Evolutionary conservation across 2,888 invertebrate species (phyloP), one percentile per base, ranked within the genome.

Genomic region (Meta bourneti): DNA sequence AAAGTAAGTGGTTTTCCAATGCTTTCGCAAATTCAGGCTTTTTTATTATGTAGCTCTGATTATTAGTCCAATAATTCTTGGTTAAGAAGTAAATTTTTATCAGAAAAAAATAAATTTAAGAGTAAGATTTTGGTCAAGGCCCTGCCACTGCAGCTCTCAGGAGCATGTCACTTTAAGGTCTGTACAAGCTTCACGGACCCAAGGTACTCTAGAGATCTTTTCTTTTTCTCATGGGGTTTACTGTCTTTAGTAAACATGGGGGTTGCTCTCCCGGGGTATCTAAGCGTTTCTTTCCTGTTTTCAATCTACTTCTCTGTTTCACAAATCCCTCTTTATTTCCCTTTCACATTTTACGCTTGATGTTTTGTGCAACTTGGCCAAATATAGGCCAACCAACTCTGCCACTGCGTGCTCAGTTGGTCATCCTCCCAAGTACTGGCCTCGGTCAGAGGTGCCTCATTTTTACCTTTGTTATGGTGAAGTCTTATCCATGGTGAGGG

Each of bases 1-100:
- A 91, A 91, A 79, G 91, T 91, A 54, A 75, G 61, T 69, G 16
- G 8, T 71, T 82, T 82, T n/a, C n/a, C 7, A 6, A 7, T 8
- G 6, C 8, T 5, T 61, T 61, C 7, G 1, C 11, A 8, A 7
- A 61, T 6, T 11, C 13, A 8, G 8, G 61, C n/a, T 9, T 61
- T 61, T 0, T 61, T 0, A 8, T 61, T 61, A 8, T 34, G 34
- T 34, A 34, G 34, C 4, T 34, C 61, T 61, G 61, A 61, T 13
- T 11, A 13, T 61, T 6, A 61, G 2, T 13, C 13, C 61, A 61
- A 11, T 61, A 11, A 8, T 61, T 13, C 13, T 61, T 1, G 61
- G 8, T 61, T n/a, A n/a, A n/a, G n/a, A 8, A 11, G 11, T 61
- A 4, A 61, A 61, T 8, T 11, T 61, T 61, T 61, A 11, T 8